These are phyloP conservation scores for Stylophora pistillata DNA, from an alignment of 64 coral and sea anemone genomes.

Conservation along the genomic window DNA sequence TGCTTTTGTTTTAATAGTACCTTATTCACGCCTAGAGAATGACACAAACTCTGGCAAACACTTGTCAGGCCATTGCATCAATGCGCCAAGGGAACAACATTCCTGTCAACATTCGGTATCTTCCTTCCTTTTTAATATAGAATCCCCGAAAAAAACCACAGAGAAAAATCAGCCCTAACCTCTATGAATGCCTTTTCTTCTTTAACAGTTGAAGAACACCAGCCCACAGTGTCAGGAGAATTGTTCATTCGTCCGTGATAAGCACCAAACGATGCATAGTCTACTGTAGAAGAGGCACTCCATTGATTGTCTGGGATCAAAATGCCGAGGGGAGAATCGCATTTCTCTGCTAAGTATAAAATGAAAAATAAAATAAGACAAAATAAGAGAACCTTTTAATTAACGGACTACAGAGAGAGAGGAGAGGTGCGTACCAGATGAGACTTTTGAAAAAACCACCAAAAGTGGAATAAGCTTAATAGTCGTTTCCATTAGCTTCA, in stretches of 20 bases:
- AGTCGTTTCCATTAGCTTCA: background rate
- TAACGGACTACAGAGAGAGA: background rate
- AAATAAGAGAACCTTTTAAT: too few relatives aligned
- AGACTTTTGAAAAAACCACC: background rate
- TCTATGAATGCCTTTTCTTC: conserved; percentile 61
- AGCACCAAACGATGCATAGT: conserved; percentile 39
- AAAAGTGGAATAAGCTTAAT: background rate
- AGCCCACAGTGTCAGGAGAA: conserved; percentile 47
- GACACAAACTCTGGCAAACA: too few relatives aligned
- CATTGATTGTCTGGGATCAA: conserved; percentile 66
- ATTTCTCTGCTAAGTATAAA: conserved; percentile 4
- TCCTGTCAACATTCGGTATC: too few relatives aligned
- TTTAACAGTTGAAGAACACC: conserved; percentile 65
- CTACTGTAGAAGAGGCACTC: conserved; percentile 65
- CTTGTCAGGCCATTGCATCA: too few relatives aligned
- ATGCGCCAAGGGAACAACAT: too few relatives aligned
- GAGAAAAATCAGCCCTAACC: background rate
- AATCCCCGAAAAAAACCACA: background rate
- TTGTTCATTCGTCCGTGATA: conserved; percentile 57
- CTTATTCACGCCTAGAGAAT: too few relatives aligned
- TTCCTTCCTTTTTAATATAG: too few relatives aligned
- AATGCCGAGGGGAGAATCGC: conserved; percentile 64
- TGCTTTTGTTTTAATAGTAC: too few relatives aligned
- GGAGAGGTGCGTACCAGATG: background rate
- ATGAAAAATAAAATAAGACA: background rate